Base-by-base conservation (phyloP, 2,113 vertebrate genomes). In the Grantiella picta region DNA sequence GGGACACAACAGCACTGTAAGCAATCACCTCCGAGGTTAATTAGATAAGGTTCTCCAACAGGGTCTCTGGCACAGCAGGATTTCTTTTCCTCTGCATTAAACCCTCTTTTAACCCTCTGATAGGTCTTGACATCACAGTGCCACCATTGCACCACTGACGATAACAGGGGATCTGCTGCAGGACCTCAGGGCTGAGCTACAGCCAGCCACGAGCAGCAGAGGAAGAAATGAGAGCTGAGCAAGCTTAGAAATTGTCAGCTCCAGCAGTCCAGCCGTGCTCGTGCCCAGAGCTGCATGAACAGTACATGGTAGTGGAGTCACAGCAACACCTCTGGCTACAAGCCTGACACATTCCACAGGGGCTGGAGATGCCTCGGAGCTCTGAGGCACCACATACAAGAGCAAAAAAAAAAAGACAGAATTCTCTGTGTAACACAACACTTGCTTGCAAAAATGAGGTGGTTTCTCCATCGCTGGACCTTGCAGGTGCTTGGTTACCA, bases 121-220 rank as follows among this genome's bases (percentile, higher is more conserved):
- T 14, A 53, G 68, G 38, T 36, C 19, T 17, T 5, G 1, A 7
- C 50, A 9, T 9, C 0, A 0, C 1, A 0, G 35, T 36, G 56
- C 23, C 60, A 56, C 36, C 6, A 2, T 52, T 10, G 0, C 4
- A 35, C 13, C 2, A 3, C 75, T 47, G 59, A 56, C 54, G n/a
- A 3, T 29, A 73, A 12, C 5, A 1, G 38, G 0, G 3, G 53
- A 44, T 40, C 73, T 45, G 5, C 22, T 33, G 81, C 85, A 57
- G 59, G 36, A 57, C 50, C 40, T 10, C 7, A 42, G 47, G 38
- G 54, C 18, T 6, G 80, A 95, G 52, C 68, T 36, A 4, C 60
- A 22, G 81, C 36, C 68, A 82, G 17, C 4, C 54, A 44, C 3
- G 2, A 49, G 33, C 75, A 70, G 89, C 18, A 33, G 50, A 49